Percentiles rank a stretch among this genome's conserved stretches.
phyloP scores from a whole-genome alignment of 2,113 vertebrate genomes.

The Cheirogaleus medius region DNA sequence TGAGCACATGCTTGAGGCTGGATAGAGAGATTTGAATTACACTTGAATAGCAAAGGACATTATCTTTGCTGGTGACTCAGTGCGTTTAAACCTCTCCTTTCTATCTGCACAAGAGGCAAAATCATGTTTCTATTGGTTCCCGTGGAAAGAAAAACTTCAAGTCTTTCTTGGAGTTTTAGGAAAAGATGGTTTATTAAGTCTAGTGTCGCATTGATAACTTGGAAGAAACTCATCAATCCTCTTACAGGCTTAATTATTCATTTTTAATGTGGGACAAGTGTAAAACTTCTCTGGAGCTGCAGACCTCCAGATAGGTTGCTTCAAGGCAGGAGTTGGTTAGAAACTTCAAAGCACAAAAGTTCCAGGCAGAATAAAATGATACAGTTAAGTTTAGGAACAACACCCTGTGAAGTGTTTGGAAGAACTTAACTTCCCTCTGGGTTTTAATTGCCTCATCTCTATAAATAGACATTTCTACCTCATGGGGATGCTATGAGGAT shows the following conservation, averaged over 20 bases:
- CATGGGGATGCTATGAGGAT: neutral
- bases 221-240: neutral
- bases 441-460: slow-evolving; percentile 28
- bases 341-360: neutral
- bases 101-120: slow-evolving; percentile 62
- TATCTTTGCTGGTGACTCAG: slow-evolving; percentile 54
- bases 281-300: neutral
- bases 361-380: neutral
- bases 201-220: fast-evolving
- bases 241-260: neutral
- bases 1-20: slow-evolving; percentile 77
- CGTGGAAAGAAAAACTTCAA: neutral
- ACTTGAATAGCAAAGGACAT: slow-evolving; percentile 55
- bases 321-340: neutral
- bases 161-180: neutral
- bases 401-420: neutral
- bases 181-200: neutral
- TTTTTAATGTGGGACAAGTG: neutral
- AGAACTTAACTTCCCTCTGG: slow-evolving; percentile 25
- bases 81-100: slow-evolving; percentile 75
- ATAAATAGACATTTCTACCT: slow-evolving; percentile 41
- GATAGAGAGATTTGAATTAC: slow-evolving; percentile 72
- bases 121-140: neutral
- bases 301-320: neutral
- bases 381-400: neutral